Percentiles rank a stretch among this genome's conserved stretches.
phyloP scores from a whole-genome alignment of 2,888 invertebrate genomes.

The Athalia circularis region DNA sequence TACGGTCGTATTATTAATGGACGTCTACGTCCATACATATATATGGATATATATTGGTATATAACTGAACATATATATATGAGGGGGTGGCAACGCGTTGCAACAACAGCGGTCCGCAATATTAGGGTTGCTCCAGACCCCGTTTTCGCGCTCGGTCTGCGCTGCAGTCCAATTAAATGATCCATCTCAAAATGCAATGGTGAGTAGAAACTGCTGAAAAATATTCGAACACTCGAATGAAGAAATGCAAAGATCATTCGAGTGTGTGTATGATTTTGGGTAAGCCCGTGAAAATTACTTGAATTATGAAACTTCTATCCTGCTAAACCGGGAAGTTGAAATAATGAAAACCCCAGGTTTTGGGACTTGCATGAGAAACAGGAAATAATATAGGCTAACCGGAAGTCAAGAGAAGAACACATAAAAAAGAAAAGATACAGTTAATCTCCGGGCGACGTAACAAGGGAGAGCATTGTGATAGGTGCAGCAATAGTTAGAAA shows the following conservation, averaged over 20 bases:
- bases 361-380: slow-evolving; percentile 31
- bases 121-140: slow-evolving; percentile 68
- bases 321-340: neutral
- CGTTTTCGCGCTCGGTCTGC: slow-evolving; percentile 69
- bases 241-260: too few species aligned
- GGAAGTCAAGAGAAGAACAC: slow-evolving; percentile 29
- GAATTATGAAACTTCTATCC: neutral
- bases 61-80: too few species aligned
- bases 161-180: slow-evolving; percentile 36
- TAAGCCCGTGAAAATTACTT: neutral
- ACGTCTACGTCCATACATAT: slow-evolving; percentile 52
- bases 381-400: slow-evolving; percentile 34
- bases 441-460: neutral
- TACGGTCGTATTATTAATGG: slow-evolving; percentile 75
- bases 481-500: neutral
- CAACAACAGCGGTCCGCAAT: slow-evolving; percentile 43
- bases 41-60: too few species aligned
- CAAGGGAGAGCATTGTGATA: slow-evolving; percentile 38
- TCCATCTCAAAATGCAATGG: slow-evolving; percentile 16
- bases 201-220: neutral
- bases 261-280: too few species aligned
- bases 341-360: neutral
- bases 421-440: slow-evolving; percentile 20
- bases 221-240: neutral
- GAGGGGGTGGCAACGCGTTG: slow-evolving; percentile 28